Base-by-base conservation (phyloP, 2,797 vertebrate species). In the Smutsia gigantea region DNA sequence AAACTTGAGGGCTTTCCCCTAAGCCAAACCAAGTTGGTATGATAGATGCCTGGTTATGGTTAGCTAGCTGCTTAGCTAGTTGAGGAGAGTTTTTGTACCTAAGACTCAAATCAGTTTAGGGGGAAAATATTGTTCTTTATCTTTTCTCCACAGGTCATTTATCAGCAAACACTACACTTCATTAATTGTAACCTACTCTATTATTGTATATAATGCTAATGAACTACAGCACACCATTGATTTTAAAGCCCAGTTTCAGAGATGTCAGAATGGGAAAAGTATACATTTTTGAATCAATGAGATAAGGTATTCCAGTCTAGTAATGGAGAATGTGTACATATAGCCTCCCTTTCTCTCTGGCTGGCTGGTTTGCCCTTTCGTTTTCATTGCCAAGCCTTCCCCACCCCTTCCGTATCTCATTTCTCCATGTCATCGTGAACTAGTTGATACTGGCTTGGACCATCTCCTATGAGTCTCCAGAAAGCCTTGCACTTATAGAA, bases 201-300 rank as follows among this genome's bases (percentile, higher is more conserved):
- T 94, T 75, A 69, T 39, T 83, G 64, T 82, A 68, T 63, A 39
- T 74, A 42, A 17, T 39, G 78, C 14, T 53, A 79, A 93, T 59
- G 51, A 88, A 74, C 51, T 46, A n/a, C 46, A 23, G 34, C 23
- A 91, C 39, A n/a, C 29, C 46, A 63, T 53, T 69, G 61, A 46
- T 49, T 75, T 42, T 87, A 69, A 96, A 75, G 53, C 85, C 25
- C 42, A 75, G 57, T 93, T 91, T 95, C 87, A 94, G 34, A 93
- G 59, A 39, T 77, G 53, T 86, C 66, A 87, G 69, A 89, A 79
- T 86, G 84, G 81, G 66, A 53, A 63, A 91, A 89, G 66, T 29
- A 29, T 49, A 9, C 71, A 27, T 74, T 25, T 84, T 59, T 17
- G 72, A 82, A 66, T 92, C 83, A 55, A 18, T 7, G 31, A 81